These are phyloP conservation scores for Hylaeus anthracinus DNA, from an alignment of 1,140 invertebrate species.

Conservation along the genomic window DNA sequence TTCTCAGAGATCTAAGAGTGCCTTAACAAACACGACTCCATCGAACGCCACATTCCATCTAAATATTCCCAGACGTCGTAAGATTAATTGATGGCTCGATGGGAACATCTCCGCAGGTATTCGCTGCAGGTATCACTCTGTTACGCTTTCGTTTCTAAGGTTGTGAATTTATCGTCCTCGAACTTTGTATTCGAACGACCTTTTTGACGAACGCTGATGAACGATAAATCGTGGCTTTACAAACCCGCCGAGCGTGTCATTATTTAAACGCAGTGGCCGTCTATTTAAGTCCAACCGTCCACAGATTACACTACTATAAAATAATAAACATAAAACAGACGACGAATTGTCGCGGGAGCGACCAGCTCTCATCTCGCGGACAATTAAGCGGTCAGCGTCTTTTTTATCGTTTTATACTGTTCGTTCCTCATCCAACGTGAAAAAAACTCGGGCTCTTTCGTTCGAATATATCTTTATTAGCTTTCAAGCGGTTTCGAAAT, in stretches of 20 bases:
- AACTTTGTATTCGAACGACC: slow-evolving; percentile 74
- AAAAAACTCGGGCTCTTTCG: not conserved
- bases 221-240: slow-evolving; percentile 78
- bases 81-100: too few relatives aligned
- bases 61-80: too few relatives aligned
- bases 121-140: slow-evolving; percentile 51
- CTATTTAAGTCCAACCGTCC: slow-evolving; percentile 74
- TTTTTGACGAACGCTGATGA: slow-evolving; percentile 76
- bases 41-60: too few relatives aligned
- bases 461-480: slow-evolving; percentile 18
- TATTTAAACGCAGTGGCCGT: slow-evolving; percentile 76
- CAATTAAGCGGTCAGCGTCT: slow-evolving; percentile 2
- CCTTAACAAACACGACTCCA: too few relatives aligned
- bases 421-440: not conserved
- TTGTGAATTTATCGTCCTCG: slow-evolving; percentile 75
- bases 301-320: slow-evolving; percentile 77
- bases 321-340: slow-evolving; percentile 77
- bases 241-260: slow-evolving; percentile 69
- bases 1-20: too few relatives aligned
- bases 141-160: slow-evolving; percentile 74
- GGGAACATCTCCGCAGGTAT: not conserved
- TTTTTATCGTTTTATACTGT: not conserved
- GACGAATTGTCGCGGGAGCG: not conserved
- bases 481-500: not conserved
- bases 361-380: not conserved